These are phyloP conservation scores for Neotoxoptera formosana DNA, from an alignment of 1,140 invertebrate genomes.

Conservation along the genomic window DNA sequence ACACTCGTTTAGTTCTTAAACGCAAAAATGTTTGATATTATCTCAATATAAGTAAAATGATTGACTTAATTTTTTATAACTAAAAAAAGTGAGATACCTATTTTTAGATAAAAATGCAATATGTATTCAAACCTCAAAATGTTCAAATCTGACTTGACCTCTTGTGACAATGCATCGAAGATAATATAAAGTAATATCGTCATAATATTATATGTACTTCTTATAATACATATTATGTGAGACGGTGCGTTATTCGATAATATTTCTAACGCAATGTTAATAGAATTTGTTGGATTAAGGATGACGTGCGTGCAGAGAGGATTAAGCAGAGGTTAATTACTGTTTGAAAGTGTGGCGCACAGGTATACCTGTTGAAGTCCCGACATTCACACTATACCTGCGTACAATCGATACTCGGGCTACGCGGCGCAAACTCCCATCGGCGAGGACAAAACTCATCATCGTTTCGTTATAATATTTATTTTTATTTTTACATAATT, in stretches of 20 bases:
- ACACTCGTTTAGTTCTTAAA: too few species aligned
- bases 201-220: neutral
- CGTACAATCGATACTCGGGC: neutral
- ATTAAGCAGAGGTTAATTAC: conserved; percentile 18
- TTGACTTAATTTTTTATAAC: too few species aligned
- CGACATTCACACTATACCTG: conserved; percentile 24
- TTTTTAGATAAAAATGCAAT: neutral
- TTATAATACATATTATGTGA: neutral
- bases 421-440: conserved; percentile 36
- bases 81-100: too few species aligned
- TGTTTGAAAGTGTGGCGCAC: neutral
- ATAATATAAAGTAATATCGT: neutral
- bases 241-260: neutral
- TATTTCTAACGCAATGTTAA: neutral
- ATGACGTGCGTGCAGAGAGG: too few species aligned
- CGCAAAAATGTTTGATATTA: too few species aligned
- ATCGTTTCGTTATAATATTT: neutral
- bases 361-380: conserved; percentile 46
- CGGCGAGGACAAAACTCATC: neutral
- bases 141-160: neutral
- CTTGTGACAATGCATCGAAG: neutral
- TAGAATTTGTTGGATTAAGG: neutral
- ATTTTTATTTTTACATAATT: neutral
- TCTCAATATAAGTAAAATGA: too few species aligned
- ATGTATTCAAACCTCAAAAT: neutral